These are phyloP conservation scores for Pantherophis alleghaniensis DNA, from an alignment of 2,797 vertebrate genomes.

Conservation along the genomic window DNA sequence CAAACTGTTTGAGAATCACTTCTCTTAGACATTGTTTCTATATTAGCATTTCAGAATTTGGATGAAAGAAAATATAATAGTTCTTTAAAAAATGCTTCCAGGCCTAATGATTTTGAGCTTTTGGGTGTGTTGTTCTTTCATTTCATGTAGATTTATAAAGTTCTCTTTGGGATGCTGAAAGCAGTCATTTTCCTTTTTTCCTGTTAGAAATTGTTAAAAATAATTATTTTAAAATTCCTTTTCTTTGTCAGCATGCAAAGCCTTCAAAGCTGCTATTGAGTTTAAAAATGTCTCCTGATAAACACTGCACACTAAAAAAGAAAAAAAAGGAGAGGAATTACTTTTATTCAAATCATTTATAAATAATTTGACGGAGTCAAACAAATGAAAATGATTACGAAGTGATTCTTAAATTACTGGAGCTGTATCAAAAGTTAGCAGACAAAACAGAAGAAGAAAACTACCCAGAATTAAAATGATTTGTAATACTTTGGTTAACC, in stretches of 20 bases:
- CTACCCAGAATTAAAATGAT: conserved; percentile 59
- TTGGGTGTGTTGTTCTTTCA: not conserved
- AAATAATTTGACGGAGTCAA: conserved; percentile 56
- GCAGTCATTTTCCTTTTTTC: not conserved
- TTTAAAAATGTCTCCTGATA: conserved; percentile 37
- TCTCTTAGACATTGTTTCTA: not conserved
- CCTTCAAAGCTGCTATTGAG: conserved; percentile 35
- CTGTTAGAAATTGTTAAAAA: not conserved
- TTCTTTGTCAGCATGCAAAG: conserved; percentile 26
- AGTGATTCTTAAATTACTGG: conserved; percentile 58
- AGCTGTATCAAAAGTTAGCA: conserved; percentile 61
- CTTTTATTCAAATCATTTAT: conserved; percentile 59
- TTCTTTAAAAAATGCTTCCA: not conserved
- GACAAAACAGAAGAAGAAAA: conserved; percentile 62
- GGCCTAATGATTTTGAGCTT: not conserved
- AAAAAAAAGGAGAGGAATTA: not conserved
- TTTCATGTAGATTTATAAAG: not conserved
- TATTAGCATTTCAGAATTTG: not conserved
- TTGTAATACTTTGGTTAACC: conserved; percentile 60
- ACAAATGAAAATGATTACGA: conserved; percentile 54
- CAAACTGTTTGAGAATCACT: not conserved
- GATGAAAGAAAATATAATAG: not conserved
- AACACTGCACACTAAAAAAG: not conserved
- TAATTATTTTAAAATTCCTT: conserved; percentile 8
- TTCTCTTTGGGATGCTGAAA: not conserved